Base-by-base conservation (phyloP, 2,888 invertebrate species). In the Torymus tubicola region DNA sequence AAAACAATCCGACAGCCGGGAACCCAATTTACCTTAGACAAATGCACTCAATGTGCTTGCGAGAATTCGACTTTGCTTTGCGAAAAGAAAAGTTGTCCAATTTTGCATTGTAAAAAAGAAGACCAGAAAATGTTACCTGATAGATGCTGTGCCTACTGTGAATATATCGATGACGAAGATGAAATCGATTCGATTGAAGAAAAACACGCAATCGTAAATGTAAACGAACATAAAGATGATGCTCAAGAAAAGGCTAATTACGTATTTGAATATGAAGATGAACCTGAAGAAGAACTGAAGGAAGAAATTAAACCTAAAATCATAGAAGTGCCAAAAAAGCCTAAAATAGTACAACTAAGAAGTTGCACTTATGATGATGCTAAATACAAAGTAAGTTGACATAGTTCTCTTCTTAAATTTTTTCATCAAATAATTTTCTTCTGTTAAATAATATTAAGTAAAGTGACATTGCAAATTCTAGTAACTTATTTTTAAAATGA, bases 21-120 rank as follows among this genome's bases (percentile, higher is more conserved):
- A 24, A 93, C 93, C 57, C 91, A 92, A n/a, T 96, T 96, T 86
- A 92, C 86, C 91, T 81, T 93, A 93, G 96, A 96, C 88, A 93
- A 94, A 0, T 98, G 98, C 91, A 97, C 97, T 0, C 93, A 94
- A 71, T 98, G 98, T 91, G 93, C 93, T 11, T 98, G 98, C 88
- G 89, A 92, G 85, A 95, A 96, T 86, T 95, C 96, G 58, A 96
- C 96, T 3, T 94, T 96, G 0, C 92, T 96, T 64, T 98, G 98
- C 91, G 93, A 93, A 78, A 93, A 96, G 11, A 93, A 94, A 84
- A 95, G 96, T 0, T 98, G 98, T 86, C 97, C 98, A 0, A 95
- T 97, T 24, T 92, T 98, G 77, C 96, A 97, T 87, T 98, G 98
- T 82, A 94, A 96, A 0, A 92, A 94, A 0, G 95, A 95, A 18